A percentile compares a stretch with the other conserved stretches of the same genome.
Conservation (phyloP, 1,140 invertebrate genomes). For the Mamestra configurata region DNA sequence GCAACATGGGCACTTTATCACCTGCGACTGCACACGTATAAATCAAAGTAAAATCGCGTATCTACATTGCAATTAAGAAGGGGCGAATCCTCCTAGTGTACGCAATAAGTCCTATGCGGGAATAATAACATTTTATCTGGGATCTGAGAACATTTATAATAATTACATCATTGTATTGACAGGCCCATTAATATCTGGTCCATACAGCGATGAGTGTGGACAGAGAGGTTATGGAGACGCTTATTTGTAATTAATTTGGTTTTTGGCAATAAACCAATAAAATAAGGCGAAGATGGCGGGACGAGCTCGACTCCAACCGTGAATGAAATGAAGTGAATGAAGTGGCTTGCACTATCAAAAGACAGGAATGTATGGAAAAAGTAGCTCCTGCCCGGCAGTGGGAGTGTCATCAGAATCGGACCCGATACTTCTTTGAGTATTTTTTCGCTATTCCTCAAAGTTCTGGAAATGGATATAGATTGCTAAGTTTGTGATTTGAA, state of each 20-base stretch:
- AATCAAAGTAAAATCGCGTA: slow-evolving; percentile 60
- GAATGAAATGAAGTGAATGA: no score
- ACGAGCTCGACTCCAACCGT: no score
- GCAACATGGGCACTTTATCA: slow-evolving; percentile 48
- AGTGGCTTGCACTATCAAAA: no score
- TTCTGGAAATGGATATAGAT: no score
- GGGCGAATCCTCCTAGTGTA: slow-evolving; percentile 65
- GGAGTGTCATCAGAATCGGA: no score
- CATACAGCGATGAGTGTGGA: slow-evolving; percentile 49
- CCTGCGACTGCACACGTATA: slow-evolving; percentile 45
- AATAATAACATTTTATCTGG: slow-evolving; percentile 81
- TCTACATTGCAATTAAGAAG: slow-evolving; percentile 74
- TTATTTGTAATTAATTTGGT: neutral
- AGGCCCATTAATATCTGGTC: slow-evolving; percentile 79
- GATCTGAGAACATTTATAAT: slow-evolving; percentile 81
- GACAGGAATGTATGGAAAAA: no score
- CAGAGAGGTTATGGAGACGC: neutral
- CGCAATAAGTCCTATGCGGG: slow-evolving; percentile 70
- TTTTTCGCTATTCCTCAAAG: no score
- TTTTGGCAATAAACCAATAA: no score
- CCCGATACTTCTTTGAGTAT: no score
- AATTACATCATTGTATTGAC: slow-evolving; percentile 84
- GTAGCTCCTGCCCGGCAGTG: no score
- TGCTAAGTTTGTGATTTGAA: no score
- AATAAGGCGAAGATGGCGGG: no score